Evolutionary conservation across 1,140 invertebrate species (phyloP).

Genomic region (Notospermus geniculatus): DNA sequence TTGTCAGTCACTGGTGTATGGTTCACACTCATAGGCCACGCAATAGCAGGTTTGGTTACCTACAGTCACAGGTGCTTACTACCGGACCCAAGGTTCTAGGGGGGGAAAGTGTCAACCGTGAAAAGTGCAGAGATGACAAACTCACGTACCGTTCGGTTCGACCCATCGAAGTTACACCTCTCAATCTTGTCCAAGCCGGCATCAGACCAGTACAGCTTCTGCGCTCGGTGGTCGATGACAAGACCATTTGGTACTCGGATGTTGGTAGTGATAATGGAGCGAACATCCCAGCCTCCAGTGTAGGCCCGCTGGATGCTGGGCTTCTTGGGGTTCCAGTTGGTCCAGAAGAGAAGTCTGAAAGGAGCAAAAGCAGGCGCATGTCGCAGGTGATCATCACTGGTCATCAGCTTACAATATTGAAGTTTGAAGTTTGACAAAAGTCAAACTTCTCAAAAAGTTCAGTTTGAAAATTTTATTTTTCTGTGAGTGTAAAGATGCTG

Average conservation of each 20-base stretch:
- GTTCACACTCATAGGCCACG: too few species aligned
- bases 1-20: too few species aligned
- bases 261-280: slow-evolving; percentile 87
- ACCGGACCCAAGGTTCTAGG: too few species aligned
- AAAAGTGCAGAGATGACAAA: slow-evolving; percentile 66
- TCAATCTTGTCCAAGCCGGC: slow-evolving; percentile 97
- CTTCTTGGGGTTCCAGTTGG: slow-evolving; percentile 91
- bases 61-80: too few species aligned
- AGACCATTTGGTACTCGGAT: slow-evolving; percentile 94
- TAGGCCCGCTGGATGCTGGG: slow-evolving; percentile 90
- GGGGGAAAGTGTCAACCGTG: background rate
- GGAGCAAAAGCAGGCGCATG: too few species aligned
- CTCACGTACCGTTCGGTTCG: slow-evolving; percentile 66
- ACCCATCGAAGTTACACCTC: slow-evolving; percentile 84
- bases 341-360: slow-evolving; percentile 92
- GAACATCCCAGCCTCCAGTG: slow-evolving; percentile 90
- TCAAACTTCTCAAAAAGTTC: background rate
- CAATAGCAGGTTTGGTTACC: too few species aligned
- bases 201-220: slow-evolving; percentile 97
- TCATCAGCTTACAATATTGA: background rate
- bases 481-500: too few species aligned
- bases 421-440: background rate
- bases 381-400: too few species aligned
- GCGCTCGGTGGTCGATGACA: slow-evolving; percentile 93
- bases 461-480: too few species aligned